Base-by-base conservation (phyloP, 2,888 invertebrate species). In the Aporophyla nigra region DNA sequence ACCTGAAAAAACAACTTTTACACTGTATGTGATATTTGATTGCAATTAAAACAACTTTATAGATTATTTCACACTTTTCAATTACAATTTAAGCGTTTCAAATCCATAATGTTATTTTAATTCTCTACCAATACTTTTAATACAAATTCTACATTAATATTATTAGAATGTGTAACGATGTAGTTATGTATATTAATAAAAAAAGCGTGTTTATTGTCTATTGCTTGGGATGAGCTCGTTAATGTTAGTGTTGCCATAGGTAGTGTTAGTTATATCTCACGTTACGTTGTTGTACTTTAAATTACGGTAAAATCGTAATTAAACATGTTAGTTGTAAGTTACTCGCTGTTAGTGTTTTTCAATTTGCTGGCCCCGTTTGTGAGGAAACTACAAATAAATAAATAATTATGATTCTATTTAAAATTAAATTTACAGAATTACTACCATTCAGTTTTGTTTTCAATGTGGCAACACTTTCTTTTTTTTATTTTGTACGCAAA, bases 141-240 rank as follows among this genome's bases (percentile, higher is more conserved):
- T 85, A 83, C 69, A 80, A 83, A 83, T 66, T 63, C 80, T 85
- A 85, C 63, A 14, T 7, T 76, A 54, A 46, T 71, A 70, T 76
- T 66, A 66, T 49, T 82, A 78, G 21, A 70, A 68, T 73, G 62
- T 67, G 72, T 80, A 74, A 73, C 74, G 66, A 65, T 79, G 33
- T 70, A 53, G 76, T 67, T 78, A 72, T 68, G 61, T 78, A 78
- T 72, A 75, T 43, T 54, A 70, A 33, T 73, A 40, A 78, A 81
- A 80, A 83, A 78, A 80, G 69, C 61, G 66, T 79, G 54, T 51
- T 58, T 88, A 89, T 89, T 87, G 89, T 89, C 86, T 89, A 86
- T 86, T 82, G 79, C 80, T 68, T 56, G 74, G 78, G 77, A 58
- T 59, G 78, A 86, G 71, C 77, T 85, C 82, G 80, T 63, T 74